Conservation (phyloP, 2,888 invertebrate genomes). For the Scaptomyza flava region DNA sequence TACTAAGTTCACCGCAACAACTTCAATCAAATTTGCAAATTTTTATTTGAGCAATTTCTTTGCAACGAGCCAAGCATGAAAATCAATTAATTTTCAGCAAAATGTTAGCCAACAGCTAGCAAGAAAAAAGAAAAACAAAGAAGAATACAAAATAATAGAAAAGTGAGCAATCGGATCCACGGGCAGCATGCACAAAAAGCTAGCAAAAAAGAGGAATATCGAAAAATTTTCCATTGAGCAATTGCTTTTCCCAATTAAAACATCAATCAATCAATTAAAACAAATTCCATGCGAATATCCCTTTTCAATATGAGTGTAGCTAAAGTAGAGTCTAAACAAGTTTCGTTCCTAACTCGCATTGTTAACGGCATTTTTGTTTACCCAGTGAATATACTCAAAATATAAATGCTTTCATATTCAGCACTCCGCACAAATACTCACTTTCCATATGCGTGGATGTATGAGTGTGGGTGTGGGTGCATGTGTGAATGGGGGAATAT, state of each 20-base stretch:
- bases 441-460: neutral
- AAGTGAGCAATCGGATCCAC: constrained; percentile 31
- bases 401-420: constrained; percentile 65
- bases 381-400: constrained; percentile 51
- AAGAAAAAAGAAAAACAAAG: constrained; percentile 36
- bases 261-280: constrained; percentile 82
- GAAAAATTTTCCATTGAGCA: constrained; percentile 52
- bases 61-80: constrained; percentile 75
- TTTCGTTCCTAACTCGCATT: constrained; percentile 33
- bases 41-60: constrained; percentile 79
- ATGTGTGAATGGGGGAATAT: constrained; percentile 4
- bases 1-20: constrained; percentile 58
- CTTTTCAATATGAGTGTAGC: constrained; percentile 68
- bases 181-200: constrained; percentile 40
- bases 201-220: constrained; percentile 35
- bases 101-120: constrained; percentile 68
- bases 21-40: constrained; percentile 78
- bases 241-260: constrained; percentile 81
- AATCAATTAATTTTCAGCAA: constrained; percentile 79
- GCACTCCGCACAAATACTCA: constrained; percentile 1
- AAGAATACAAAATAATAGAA: constrained; percentile 26
- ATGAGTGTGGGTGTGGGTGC: too few relatives aligned
- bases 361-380: constrained; percentile 68
- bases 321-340: constrained; percentile 66
- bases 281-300: constrained; percentile 77